A percentile compares a stretch with the other conserved stretches of the same genome.
These are phyloP conservation scores for Escarpia spicata DNA, from an alignment of 2,888 invertebrate species.

Conservation along the genomic window DNA sequence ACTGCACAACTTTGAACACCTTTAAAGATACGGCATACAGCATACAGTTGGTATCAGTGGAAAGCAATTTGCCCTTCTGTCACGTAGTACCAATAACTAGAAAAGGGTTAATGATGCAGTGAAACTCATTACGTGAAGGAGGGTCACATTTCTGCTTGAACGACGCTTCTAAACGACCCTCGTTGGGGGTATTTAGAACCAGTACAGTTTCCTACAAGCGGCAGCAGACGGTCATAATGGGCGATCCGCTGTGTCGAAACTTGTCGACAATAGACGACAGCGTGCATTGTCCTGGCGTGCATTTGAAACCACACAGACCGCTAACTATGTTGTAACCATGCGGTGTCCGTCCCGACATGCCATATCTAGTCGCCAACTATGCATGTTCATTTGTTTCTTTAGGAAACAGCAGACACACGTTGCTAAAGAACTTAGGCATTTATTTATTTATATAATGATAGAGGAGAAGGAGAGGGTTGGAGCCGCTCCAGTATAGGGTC, in stretches of 20 bases:
- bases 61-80: too few relatives aligned
- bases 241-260: background rate
- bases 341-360: background rate
- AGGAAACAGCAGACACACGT: background rate
- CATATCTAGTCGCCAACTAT: background rate
- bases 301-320: background rate
- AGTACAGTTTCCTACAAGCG: background rate
- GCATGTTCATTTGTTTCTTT: background rate
- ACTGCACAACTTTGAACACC: too few relatives aligned
- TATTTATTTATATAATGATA: too few relatives aligned
- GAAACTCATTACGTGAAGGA: too few relatives aligned
- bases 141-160: background rate
- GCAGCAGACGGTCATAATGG: background rate
- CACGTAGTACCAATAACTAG: too few relatives aligned
- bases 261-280: background rate
- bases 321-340: background rate
- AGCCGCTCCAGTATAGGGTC: too few relatives aligned
- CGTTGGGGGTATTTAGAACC: background rate
- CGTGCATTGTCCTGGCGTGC: background rate
- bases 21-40: too few relatives aligned
- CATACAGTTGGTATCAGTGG: too few relatives aligned
- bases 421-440: too few relatives aligned
- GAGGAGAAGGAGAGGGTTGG: too few relatives aligned
- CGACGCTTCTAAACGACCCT: background rate
- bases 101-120: too few relatives aligned